Evolutionary conservation across 35 echinoderm and acorn worm species (phyloP).

Genomic region (Holothuria glaberrima): DNA sequence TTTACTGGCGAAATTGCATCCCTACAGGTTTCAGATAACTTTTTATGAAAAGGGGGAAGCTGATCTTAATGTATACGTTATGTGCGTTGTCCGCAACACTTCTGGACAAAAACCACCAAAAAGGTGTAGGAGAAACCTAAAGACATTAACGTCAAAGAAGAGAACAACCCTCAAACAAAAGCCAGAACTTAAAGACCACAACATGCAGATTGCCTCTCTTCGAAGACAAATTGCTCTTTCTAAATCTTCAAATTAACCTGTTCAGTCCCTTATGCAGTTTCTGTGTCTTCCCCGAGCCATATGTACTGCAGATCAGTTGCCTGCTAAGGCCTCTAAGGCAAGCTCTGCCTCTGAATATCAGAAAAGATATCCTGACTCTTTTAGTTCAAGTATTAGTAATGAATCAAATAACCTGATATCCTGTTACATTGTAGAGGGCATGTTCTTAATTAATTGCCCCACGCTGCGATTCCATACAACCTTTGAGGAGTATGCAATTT

Average conservation of each 20-base stretch:
- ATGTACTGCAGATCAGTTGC: constrained; percentile 45
- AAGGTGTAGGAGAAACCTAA: constrained; percentile 46
- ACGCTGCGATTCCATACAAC: constrained; percentile 38
- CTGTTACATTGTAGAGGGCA: constrained; percentile 63
- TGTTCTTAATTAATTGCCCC: constrained; percentile 60
- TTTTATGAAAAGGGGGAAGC: constrained; percentile 48
- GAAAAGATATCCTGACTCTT: constrained; percentile 17
- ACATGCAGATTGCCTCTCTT: constrained; percentile 62
- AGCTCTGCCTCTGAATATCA: constrained; percentile 29
- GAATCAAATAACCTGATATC: not conserved
- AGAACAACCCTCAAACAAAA: constrained; percentile 26
- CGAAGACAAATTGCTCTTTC: constrained; percentile 56
- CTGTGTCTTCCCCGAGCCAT: constrained; percentile 37
- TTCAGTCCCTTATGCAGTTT: constrained; percentile 44
- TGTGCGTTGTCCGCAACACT: constrained; percentile 34
- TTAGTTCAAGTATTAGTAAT: not conserved
- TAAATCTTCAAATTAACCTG: constrained; percentile 53
- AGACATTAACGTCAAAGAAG: constrained; percentile 40
- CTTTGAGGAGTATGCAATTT: constrained; percentile 57
- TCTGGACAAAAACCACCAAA: constrained; percentile 22
- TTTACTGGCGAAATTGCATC: constrained; percentile 34
- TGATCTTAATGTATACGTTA: constrained; percentile 48
- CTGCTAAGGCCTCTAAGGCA: constrained; percentile 57
- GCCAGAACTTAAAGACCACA: constrained; percentile 52
- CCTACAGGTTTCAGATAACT: not conserved